Conservation (phyloP, 2,797 vertebrate genomes). For the Scolopax bukidnonensis region DNA sequence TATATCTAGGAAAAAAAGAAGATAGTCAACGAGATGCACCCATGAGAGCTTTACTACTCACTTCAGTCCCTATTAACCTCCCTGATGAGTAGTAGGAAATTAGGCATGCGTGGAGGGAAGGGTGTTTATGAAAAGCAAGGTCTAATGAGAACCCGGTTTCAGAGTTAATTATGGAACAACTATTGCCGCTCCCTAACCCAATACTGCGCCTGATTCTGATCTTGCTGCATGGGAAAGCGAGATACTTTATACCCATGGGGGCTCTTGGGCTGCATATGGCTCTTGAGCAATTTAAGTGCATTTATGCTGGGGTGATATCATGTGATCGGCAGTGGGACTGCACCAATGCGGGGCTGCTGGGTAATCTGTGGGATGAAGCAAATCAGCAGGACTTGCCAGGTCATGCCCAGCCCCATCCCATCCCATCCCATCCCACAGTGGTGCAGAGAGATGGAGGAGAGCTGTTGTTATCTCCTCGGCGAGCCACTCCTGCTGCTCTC, state of each 20-base stretch:
- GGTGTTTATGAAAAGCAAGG: constrained; percentile 67
- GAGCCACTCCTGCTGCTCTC: constrained; percentile 65
- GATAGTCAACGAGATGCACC: neutral
- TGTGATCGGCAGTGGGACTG: constrained; percentile 54
- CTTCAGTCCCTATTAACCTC: constrained; percentile 42
- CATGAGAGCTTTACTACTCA: constrained; percentile 32
- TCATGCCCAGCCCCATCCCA: constrained; percentile 64
- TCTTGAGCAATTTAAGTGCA: constrained; percentile 65
- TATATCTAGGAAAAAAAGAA: constrained; percentile 57
- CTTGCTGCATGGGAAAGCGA: constrained; percentile 42
- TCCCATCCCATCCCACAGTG: neutral
- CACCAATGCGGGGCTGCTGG: constrained; percentile 37
- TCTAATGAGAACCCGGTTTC: constrained; percentile 63
- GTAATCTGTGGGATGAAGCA: constrained; percentile 73
- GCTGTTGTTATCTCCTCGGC: constrained; percentile 50
- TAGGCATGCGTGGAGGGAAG: constrained; percentile 52
- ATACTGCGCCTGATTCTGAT: constrained; percentile 35
- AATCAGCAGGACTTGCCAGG: constrained; percentile 68
- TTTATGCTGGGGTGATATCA: constrained; percentile 60
- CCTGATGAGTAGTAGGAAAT: constrained; percentile 61
- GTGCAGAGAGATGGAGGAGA: constrained; percentile 34
- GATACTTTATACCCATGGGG: constrained; percentile 70
- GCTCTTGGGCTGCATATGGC: constrained; percentile 51
- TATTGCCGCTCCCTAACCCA: constrained; percentile 63
- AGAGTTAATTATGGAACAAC: constrained; percentile 69